These are phyloP conservation scores for Orthosia gothica DNA, from an alignment of 2,888 invertebrate species.

Conservation along the genomic window DNA sequence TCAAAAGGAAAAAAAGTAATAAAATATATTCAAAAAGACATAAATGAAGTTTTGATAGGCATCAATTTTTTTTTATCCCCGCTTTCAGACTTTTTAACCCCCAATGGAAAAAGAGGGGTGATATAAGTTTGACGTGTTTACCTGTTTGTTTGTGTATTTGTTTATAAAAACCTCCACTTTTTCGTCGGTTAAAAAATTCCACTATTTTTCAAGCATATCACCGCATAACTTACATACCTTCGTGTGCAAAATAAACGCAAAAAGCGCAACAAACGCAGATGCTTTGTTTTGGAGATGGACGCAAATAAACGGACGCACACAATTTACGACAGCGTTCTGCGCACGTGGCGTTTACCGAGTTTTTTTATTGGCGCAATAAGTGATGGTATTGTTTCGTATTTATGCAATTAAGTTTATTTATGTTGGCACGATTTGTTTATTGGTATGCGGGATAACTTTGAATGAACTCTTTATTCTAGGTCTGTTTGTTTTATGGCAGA, in stretches of 20 bases:
- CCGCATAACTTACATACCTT: conserved; percentile 43
- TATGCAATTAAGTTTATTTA: conserved; percentile 66
- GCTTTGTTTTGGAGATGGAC: conserved; percentile 62
- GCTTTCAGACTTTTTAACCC: too few relatives aligned
- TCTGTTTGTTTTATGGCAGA: neutral
- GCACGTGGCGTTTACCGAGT: conserved; percentile 66
- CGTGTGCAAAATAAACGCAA: conserved; percentile 44
- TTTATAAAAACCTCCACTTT: too few relatives aligned
- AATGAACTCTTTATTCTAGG: neutral
- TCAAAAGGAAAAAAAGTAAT: too few relatives aligned
- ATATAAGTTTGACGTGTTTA: too few relatives aligned
- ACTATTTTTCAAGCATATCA: conserved; percentile 33
- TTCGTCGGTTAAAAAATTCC: neutral
- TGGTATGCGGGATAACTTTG: neutral
- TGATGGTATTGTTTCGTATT: conserved; percentile 67
- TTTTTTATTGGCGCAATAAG: conserved; percentile 66
- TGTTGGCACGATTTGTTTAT: conserved; percentile 24
- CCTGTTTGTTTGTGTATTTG: too few relatives aligned
- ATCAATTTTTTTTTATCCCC: too few relatives aligned
- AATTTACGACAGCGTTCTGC: conserved; percentile 66
- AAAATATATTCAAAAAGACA: too few relatives aligned
- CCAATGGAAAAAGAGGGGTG: too few relatives aligned
- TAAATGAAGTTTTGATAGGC: too few relatives aligned
- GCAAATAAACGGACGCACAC: conserved; percentile 66
- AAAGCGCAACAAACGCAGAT: conserved; percentile 60